Evolutionary conservation across 2,797 vertebrate genomes (phyloP), one percentile per base, ranked within the genome.

Genomic region (Falco concolor): DNA sequence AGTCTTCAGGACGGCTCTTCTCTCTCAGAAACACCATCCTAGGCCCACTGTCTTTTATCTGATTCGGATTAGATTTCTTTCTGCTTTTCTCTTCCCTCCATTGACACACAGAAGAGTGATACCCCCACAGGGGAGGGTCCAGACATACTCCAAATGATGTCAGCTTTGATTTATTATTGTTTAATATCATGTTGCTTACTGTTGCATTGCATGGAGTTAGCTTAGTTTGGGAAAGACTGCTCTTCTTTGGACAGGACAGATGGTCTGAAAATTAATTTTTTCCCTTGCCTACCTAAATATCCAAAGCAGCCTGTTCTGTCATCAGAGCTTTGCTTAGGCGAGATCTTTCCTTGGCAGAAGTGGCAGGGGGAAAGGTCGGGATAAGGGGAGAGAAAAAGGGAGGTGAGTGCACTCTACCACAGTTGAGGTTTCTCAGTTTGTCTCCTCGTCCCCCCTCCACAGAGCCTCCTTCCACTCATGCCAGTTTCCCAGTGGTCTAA

Each of bases 81-180:
- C 77, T 91, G 64, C 72, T 96, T 90, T 91, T 91, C 42, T 87
- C 28, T 91, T 87, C 59, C 27, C 38, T 25, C 49, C 27, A 40
- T 87, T 89, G 72, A 89, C 69, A 88, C 24, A 59, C 30, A 54
- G 83, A 94, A 94, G 85, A 88, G 40, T 59, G 89, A 94, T 93
- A 91, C 13, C 69, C 87, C 54, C 86, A 52, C 6, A 74, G 81
- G 78, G 49, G 34, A 95, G 56, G 60, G 64, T 90, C 68, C 27
- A 0, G 88, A 92, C 5, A 1, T 84, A 34, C 42, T 92, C 77
- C 50, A 87, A 91, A 87, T 92, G 12, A 89, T 96, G 89, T 94
- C 92, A 94, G 50, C 45, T 94, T 96, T 93, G 93, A 89, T 96
- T 96, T 95, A 91, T 95, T 96, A 77, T 84, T 95, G 47, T 90